Percentiles rank a stretch among this genome's conserved stretches.
Evolutionary conservation across 1,140 invertebrate genomes (phyloP).

Genomic region (Listronotus oregonensis): DNA sequence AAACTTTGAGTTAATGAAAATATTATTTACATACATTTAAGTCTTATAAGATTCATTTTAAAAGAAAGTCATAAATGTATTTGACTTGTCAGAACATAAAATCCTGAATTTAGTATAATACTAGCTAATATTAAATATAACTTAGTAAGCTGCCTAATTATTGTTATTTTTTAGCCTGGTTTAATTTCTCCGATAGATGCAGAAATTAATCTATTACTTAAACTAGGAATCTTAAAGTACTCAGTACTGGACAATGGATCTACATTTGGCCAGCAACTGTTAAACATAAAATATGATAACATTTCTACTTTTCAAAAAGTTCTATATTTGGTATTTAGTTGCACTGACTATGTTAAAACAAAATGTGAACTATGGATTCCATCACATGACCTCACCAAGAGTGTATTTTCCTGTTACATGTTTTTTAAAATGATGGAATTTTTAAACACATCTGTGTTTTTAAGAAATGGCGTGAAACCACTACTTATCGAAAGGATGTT

Average conservation of each 20-base stretch:
- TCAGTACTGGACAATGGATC: constrained; percentile 46
- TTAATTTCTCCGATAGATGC: constrained; percentile 40
- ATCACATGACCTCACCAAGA: constrained; percentile 40
- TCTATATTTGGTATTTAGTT: constrained; percentile 42
- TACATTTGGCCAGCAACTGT: constrained; percentile 54
- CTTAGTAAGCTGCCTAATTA: too few species aligned
- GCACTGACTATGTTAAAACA: constrained; percentile 48
- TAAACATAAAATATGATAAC: constrained; percentile 51
- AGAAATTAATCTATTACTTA: constrained; percentile 50
- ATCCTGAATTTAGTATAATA: too few species aligned
- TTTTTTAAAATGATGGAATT: constrained; percentile 48
- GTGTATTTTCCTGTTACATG: constrained; percentile 37
- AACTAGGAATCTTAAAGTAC: constrained; percentile 46
- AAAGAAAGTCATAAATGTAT: too few species aligned
- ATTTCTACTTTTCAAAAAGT: constrained; percentile 44
- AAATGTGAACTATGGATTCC: constrained; percentile 46
- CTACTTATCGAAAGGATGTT: constrained; percentile 50
- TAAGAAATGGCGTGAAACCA: constrained; percentile 49
- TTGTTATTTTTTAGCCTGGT: constrained; percentile 47
- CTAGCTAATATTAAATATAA: too few species aligned
- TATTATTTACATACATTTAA: too few species aligned
- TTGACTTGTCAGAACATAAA: too few species aligned
- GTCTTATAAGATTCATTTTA: too few species aligned
- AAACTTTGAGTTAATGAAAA: too few species aligned
- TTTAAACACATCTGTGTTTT: constrained; percentile 52